Percentiles rank a stretch among this genome's conserved stretches.
These are phyloP conservation scores for Leucophenga montana DNA, from an alignment of 2,888 invertebrate species.

Conservation along the genomic window DNA sequence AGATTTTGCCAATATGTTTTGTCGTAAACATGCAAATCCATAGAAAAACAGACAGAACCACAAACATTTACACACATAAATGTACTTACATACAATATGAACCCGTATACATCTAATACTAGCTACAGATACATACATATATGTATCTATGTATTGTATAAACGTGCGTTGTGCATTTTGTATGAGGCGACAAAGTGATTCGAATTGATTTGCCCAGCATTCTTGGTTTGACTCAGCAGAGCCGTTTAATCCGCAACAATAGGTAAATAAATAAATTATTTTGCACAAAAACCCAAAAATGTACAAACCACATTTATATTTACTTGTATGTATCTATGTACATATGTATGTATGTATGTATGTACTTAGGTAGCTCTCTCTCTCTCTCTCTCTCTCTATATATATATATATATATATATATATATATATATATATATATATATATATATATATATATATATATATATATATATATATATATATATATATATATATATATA, in stretches of 20 bases:
- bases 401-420: neutral
- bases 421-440: slow-evolving; percentile 27
- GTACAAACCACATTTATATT: no score
- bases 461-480: neutral
- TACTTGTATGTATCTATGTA: neutral
- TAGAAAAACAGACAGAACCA: neutral
- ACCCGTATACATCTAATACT: neutral
- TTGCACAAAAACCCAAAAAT: slow-evolving; percentile 17
- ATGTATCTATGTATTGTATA: neutral
- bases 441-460: neutral
- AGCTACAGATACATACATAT: no score
- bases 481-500: slow-evolving; percentile 21
- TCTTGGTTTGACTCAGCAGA: neutral
- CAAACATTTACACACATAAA: neutral
- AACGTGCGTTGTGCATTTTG: slow-evolving; percentile 1
- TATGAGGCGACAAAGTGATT: neutral
- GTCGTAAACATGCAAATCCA: neutral
- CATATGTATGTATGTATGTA: slow-evolving; percentile 14
- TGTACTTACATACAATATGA: neutral
- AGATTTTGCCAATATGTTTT: neutral
- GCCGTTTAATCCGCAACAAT: slow-evolving; percentile 14
- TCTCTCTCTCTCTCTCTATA: no score
- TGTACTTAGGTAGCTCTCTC: no score
- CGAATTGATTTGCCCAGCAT: no score
- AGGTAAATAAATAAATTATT: slow-evolving; percentile 26